Evolutionary conservation across 2,888 invertebrate species (phyloP).

Genomic region (Tetragnatha montana): DNA sequence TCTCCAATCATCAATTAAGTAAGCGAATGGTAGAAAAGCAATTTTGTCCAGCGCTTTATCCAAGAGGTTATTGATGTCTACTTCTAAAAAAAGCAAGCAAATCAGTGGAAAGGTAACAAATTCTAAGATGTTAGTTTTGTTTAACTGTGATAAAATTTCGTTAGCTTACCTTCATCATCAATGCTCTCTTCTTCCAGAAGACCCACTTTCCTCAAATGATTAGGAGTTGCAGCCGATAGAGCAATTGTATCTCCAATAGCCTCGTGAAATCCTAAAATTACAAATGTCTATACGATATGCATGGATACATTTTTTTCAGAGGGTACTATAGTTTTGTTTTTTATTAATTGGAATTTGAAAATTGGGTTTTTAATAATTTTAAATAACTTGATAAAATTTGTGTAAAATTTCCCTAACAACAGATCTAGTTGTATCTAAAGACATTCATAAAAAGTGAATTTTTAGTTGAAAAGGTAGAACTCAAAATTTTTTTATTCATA

Average conservation of each 20-base stretch:
- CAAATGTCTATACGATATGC: not conserved
- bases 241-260: slow-evolving; percentile 84
- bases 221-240: slow-evolving; percentile 82
- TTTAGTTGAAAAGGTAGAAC: no score
- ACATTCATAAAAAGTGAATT: no score
- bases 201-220: slow-evolving; percentile 81
- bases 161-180: slow-evolving; percentile 72
- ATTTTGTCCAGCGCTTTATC: slow-evolving; percentile 90
- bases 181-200: slow-evolving; percentile 82
- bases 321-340: no score
- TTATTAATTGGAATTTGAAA: no score
- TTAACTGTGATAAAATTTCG: not conserved
- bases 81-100: slow-evolving; percentile 31
- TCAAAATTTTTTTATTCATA: no score
- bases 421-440: no score
- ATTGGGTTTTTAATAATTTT: no score
- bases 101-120: not conserved
- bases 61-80: slow-evolving; percentile 84
- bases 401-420: no score
- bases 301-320: no score
- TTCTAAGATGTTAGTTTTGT: no score
- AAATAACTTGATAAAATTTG: no score
- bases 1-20: slow-evolving; percentile 89
- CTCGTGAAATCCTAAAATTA: slow-evolving; percentile 82
- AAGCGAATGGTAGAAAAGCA: slow-evolving; percentile 88